Conservation (phyloP, 1,140 invertebrate genomes). For the Luehdorfia chinensis region DNA sequence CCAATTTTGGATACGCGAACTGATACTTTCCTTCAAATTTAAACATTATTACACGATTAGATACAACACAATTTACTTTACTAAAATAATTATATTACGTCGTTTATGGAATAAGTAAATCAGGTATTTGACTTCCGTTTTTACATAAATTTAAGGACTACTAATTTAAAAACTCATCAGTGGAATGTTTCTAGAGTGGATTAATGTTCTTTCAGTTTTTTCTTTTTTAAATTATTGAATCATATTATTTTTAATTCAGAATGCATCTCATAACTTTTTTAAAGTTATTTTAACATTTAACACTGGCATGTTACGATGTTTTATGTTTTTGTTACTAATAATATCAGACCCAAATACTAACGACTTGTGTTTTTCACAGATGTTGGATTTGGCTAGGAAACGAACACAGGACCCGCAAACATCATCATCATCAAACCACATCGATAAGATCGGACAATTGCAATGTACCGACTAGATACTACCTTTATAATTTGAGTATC, state of each 20-base stretch:
- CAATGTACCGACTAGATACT: too few relatives aligned
- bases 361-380: too few relatives aligned
- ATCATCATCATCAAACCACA: too few relatives aligned
- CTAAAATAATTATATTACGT: constrained; percentile 18
- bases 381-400: too few relatives aligned
- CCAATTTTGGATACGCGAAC: constrained; percentile 65
- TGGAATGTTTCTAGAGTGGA: constrained; percentile 4
- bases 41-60: constrained; percentile 35
- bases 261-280: too few relatives aligned
- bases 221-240: constrained; percentile 4
- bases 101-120: constrained; percentile 21
- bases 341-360: too few relatives aligned
- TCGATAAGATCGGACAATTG: too few relatives aligned
- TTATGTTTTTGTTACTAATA: too few relatives aligned
- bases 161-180: constrained; percentile 18
- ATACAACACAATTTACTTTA: constrained; percentile 41
- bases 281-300: too few relatives aligned
- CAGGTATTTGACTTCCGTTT: constrained; percentile 58
- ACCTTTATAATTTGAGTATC: too few relatives aligned
- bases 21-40: constrained; percentile 27
- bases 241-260: neutral
- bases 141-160: constrained; percentile 39
- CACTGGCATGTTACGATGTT: too few relatives aligned
- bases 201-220: constrained; percentile 2
- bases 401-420: too few relatives aligned